phyloP scores from a whole-genome alignment of 2,888 invertebrate genomes.

The Lacanobia oleracea region DNA sequence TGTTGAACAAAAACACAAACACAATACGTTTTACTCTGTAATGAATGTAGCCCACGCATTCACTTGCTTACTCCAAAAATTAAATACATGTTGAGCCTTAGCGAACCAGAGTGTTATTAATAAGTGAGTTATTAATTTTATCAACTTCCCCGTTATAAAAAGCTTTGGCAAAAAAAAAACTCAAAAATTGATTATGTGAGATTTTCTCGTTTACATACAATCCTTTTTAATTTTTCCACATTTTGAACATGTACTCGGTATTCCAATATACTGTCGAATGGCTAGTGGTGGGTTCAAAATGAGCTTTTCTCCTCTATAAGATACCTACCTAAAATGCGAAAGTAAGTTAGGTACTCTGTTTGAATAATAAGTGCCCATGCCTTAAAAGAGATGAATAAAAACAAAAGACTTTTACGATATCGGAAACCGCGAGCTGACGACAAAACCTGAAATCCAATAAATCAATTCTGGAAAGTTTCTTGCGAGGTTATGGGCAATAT shows the following conservation, averaged over 20 bases:
- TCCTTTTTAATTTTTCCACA: neutral
- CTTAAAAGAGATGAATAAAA: neutral
- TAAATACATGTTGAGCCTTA: conserved; percentile 16
- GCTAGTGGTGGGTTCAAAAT: too few relatives aligned
- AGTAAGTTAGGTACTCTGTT: neutral
- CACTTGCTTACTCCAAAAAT: conserved; percentile 1
- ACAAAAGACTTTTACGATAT: neutral
- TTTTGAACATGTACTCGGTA: too few relatives aligned
- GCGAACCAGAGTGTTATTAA: too few relatives aligned
- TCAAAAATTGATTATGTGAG: too few relatives aligned
- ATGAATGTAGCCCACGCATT: conserved; percentile 11
- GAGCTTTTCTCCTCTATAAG: too few relatives aligned
- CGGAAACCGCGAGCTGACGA: neutral
- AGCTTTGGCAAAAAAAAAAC: too few relatives aligned
- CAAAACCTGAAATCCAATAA: conserved; percentile 31
- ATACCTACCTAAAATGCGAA: neutral
- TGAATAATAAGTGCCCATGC: neutral
- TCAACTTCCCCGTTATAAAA: neutral
- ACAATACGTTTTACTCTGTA: conserved; percentile 5
- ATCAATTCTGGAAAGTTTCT: conserved; percentile 36
- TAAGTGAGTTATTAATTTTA: too few relatives aligned
- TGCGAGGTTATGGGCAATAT: conserved; percentile 17
- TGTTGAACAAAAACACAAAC: neutral
- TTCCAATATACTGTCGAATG: too few relatives aligned
- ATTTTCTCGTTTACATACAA: neutral